phyloP scores from a whole-genome alignment of 2,888 invertebrate species.

The Punctoribates punctum region DNA sequence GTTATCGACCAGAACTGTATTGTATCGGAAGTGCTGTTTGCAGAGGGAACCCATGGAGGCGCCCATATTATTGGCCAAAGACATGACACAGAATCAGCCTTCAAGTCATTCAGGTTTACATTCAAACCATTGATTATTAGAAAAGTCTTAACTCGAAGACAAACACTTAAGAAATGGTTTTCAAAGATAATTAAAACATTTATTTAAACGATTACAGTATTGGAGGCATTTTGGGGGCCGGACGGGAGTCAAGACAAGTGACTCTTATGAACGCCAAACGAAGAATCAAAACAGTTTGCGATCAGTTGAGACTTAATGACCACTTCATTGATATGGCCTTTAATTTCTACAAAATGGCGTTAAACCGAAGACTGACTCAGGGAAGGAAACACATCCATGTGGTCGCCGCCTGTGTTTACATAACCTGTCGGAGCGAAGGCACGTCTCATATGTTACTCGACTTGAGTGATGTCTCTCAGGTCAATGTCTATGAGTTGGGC shows the following conservation, averaged over 20 bases:
- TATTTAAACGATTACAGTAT: neutral
- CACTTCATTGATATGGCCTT: conserved; percentile 90
- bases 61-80: conserved; percentile 83
- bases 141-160: too few relatives aligned
- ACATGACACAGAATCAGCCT: conserved; percentile 66
- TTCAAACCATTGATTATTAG: neutral
- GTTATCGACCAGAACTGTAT: conserved; percentile 95
- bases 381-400: conserved; percentile 86
- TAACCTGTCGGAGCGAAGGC: conserved; percentile 90
- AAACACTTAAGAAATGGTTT: neutral
- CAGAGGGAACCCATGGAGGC: conserved; percentile 73
- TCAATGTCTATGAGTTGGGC: conserved; percentile 92
- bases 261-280: conserved; percentile 57
- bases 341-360: conserved; percentile 88
- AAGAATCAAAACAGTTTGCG: conserved; percentile 78
- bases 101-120: conserved; percentile 19
- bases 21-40: conserved; percentile 92
- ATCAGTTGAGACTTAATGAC: conserved; percentile 78
- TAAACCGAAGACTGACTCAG: conserved; percentile 76
- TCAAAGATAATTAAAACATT: neutral
- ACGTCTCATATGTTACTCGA: conserved; percentile 72
- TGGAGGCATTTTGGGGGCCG: conserved; percentile 43
- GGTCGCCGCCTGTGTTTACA: conserved; percentile 94
- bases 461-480: conserved; percentile 52
- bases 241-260: conserved; percentile 51